These are phyloP conservation scores for Drosophila kambysellisi DNA, from an alignment of 2,888 invertebrate species.

Conservation along the genomic window DNA sequence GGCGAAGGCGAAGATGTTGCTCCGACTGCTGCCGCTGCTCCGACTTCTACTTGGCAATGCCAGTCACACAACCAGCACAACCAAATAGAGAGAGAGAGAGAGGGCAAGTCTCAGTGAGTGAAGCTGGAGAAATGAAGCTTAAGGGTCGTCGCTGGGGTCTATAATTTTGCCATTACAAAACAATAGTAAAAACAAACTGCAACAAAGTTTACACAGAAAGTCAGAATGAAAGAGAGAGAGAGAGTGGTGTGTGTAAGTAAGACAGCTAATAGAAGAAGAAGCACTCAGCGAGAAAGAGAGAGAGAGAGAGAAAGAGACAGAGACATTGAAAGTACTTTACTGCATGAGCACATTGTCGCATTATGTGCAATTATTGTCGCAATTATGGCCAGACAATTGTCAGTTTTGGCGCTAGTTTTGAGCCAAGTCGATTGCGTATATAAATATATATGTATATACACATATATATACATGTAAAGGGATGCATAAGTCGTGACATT, in stretches of 20 bases:
- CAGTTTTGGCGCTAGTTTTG: slow-evolving; percentile 71
- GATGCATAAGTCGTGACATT: slow-evolving; percentile 50
- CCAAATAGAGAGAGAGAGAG: slow-evolving; percentile 4
- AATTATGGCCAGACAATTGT: slow-evolving; percentile 83
- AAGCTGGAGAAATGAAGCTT: slow-evolving; percentile 61
- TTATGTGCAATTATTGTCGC: slow-evolving; percentile 85
- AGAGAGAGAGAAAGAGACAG: slow-evolving; percentile 11
- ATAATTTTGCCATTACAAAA: slow-evolving; percentile 82
- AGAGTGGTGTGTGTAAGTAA: slow-evolving; percentile 55
- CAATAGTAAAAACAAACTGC: slow-evolving; percentile 78
- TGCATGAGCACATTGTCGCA: slow-evolving; percentile 80
- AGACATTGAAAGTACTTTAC: slow-evolving; percentile 46
- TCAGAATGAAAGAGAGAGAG: neutral
- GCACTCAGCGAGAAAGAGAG: slow-evolving; percentile 28
- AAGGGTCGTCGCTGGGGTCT: slow-evolving; percentile 75
- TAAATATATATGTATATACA: neutral
- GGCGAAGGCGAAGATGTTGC: slow-evolving; percentile 44
- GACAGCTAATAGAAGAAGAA: slow-evolving; percentile 32
- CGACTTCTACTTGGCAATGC: slow-evolving; percentile 41
- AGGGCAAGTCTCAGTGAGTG: slow-evolving; percentile 14
- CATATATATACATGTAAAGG: neutral
- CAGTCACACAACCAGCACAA: slow-evolving; percentile 38
- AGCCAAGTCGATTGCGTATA: slow-evolving; percentile 54
- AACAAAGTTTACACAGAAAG: slow-evolving; percentile 63
- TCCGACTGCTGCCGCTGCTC: slow-evolving; percentile 6